Percentiles rank a stretch among this genome's conserved stretches.
Conservation (phyloP, 2,797 vertebrate genomes). For the Iguana delicatissima region DNA sequence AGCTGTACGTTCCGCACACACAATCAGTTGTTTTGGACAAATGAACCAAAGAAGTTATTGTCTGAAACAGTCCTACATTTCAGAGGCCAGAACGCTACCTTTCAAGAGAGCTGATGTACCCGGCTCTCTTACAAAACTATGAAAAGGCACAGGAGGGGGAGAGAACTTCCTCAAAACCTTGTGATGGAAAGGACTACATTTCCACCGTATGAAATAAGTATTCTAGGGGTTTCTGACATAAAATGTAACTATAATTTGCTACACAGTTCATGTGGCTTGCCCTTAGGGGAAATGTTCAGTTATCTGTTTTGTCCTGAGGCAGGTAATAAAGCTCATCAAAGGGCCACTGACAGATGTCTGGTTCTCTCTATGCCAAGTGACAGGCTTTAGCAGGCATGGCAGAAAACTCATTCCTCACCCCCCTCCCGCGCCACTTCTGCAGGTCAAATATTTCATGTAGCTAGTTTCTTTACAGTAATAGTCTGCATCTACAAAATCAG, state of each 20-base stretch:
- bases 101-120: not conserved
- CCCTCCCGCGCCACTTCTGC: not conserved
- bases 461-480: slow-evolving; percentile 26
- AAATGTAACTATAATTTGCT: slow-evolving; percentile 23
- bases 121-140: not conserved
- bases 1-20: not conserved
- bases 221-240: slow-evolving; percentile 44
- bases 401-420: not conserved
- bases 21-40: not conserved
- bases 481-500: slow-evolving; percentile 2
- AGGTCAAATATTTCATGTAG: slow-evolving; percentile 37
- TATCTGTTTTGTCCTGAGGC: slow-evolving; percentile 33
- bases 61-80: not conserved
- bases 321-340: slow-evolving; percentile 38
- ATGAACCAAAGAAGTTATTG: not conserved
- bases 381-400: slow-evolving; percentile 27
- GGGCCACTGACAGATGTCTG: slow-evolving; percentile 24
- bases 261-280: slow-evolving; percentile 23
- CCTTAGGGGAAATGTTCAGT: slow-evolving; percentile 36
- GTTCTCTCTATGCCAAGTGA: not conserved
- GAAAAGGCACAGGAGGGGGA: not conserved
- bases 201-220: slow-evolving; percentile 6
- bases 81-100: not conserved
- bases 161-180: not conserved
- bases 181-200: not conserved